phyloP scores from a whole-genome alignment of 2,797 vertebrate species.

The Eidolon dupreanum region DNA sequence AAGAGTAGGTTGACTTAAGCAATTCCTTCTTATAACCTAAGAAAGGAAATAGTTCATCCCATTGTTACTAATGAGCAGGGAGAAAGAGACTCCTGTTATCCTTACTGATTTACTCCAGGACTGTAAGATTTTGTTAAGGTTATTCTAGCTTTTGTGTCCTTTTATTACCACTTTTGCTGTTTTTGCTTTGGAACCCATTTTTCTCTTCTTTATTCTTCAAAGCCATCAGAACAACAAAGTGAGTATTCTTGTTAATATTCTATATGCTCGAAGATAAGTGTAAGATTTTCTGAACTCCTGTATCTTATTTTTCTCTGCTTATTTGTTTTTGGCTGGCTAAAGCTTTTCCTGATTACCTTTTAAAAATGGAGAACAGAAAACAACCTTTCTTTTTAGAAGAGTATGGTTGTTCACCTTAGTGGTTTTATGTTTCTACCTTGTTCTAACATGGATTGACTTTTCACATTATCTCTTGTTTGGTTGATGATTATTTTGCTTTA shows the following conservation, averaged over 20 bases:
- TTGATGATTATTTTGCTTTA: background rate
- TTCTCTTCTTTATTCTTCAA: constrained; percentile 28
- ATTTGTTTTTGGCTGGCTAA: background rate
- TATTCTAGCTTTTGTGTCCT: background rate
- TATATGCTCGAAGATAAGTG: background rate
- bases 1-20: background rate
- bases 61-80: background rate
- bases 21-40: background rate
- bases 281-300: background rate
- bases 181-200: background rate
- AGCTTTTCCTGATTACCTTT: constrained; percentile 16
- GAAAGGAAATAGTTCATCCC: background rate
- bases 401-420: background rate
- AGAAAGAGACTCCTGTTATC: background rate
- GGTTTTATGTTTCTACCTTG: background rate
- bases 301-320: background rate
- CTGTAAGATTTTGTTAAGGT: background rate
- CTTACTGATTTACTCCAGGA: background rate
- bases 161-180: background rate
- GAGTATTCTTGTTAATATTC: background rate
- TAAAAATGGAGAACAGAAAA: background rate
- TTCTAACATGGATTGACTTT: background rate
- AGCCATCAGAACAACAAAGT: background rate
- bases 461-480: background rate
- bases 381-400: background rate